phyloP scores from a whole-genome alignment of 2,888 invertebrate genomes.

The Caenorhabditis zanzibari region DNA sequence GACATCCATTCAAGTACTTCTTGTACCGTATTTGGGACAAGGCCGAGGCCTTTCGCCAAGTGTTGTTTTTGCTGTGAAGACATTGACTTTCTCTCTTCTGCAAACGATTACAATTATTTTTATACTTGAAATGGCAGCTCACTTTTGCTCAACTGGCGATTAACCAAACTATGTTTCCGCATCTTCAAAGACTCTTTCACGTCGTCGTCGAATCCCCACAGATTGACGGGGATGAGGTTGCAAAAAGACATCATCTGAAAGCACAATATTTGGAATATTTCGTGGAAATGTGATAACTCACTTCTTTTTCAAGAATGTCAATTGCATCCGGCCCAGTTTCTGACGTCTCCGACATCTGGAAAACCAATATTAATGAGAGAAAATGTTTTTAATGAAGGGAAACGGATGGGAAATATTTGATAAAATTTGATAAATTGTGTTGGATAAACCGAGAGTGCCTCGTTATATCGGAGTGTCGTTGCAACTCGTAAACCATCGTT shows the following conservation, averaged over 20 bases:
- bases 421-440: neutral
- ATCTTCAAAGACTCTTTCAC: slow-evolving; percentile 72
- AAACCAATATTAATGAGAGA: neutral
- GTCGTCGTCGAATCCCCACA: slow-evolving; percentile 78
- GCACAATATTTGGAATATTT: neutral
- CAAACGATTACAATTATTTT: slow-evolving; percentile 26
- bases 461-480: slow-evolving; percentile 52
- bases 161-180: slow-evolving; percentile 74
- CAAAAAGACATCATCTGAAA: slow-evolving; percentile 65
- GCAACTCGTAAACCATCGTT: slow-evolving; percentile 33
- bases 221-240: slow-evolving; percentile 70
- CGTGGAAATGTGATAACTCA: neutral
- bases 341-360: slow-evolving; percentile 50
- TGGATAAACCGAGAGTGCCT: neutral
- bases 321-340: slow-evolving; percentile 42
- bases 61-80: slow-evolving; percentile 69
- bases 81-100: slow-evolving; percentile 68
- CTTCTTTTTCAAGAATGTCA: slow-evolving; percentile 52
- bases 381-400: neutral
- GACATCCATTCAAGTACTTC: slow-evolving; percentile 72
- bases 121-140: neutral
- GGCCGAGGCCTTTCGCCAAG: slow-evolving; percentile 71
- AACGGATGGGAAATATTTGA: neutral
- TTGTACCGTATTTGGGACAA: slow-evolving; percentile 69
- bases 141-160: slow-evolving; percentile 75